Base-by-base conservation (phyloP, 2,113 vertebrate species). In the Chaetops frenatus region DNA sequence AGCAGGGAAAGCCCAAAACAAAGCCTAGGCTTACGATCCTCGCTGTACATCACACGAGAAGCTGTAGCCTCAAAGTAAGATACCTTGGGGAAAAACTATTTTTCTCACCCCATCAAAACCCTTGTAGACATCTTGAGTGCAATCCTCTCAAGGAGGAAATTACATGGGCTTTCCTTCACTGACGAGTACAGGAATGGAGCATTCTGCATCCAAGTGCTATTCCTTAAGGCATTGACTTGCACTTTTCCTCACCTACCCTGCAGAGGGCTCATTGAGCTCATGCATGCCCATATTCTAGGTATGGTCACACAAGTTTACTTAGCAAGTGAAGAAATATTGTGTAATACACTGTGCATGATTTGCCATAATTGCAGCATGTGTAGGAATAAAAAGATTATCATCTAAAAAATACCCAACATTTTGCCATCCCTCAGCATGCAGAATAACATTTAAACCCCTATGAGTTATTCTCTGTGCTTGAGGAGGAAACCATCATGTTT, bases 181-280 rank as follows among this genome's bases (percentile, higher is more conserved):
- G 12, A 31, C 0, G 0, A 33, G 35, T 14, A 27, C 1, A 2
- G 11, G 22, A 66, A 45, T 2, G 15, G 61, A 33, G 44, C 28
- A 57, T 38, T 40, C 36, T 85, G 38, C 40, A 45, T 47, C 15
- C 5, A 1, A 51, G 12, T 17, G 10, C 60, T 65, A 2, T 9
- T 28, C 36, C 45, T 69, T 24, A 36, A 15, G 38, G n/a, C 15
- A 24, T 29, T 11, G 23, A 29, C 21, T 44, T 73, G 38, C 6
- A 6, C 6, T 70, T 81, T 64, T 64, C 38, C 33, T 73, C 24
- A 27, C 14, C 27, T 42, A 33, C 47, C 7, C 38, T 54, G 12
- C 33, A 74, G 44, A 45, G 7, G 17, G 20, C 47, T 88, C 33
- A 8, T 4, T 71, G 72, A 69, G 51, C 40, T 78, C 60, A 19